These are phyloP conservation scores for Sphinx pinastri DNA, from an alignment of 2,888 invertebrate genomes.

Conservation along the genomic window DNA sequence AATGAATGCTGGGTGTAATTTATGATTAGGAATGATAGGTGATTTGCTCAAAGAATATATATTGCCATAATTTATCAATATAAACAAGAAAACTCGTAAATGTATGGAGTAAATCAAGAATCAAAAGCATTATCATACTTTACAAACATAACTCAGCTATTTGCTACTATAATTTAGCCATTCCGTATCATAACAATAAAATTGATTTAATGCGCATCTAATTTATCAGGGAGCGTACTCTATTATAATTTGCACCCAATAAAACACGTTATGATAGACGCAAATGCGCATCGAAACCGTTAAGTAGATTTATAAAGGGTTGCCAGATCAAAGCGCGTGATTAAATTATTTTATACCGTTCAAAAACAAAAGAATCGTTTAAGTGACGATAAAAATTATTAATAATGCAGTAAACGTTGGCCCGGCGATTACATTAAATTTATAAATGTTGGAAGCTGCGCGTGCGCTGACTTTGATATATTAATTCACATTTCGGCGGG, in stretches of 20 bases:
- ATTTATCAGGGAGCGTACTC: constrained; percentile 8
- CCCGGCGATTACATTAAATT: constrained; percentile 57
- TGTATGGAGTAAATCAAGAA: no score
- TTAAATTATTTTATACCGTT: constrained; percentile 66
- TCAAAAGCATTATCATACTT: no score
- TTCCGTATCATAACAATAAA: constrained; percentile 7
- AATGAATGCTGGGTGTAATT: background rate
- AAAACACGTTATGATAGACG: constrained; percentile 22
- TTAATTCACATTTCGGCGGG: constrained; percentile 66
- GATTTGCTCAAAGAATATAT: background rate
- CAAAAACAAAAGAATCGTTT: constrained; percentile 74
- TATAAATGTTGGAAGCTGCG: constrained; percentile 40
- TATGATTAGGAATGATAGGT: background rate
- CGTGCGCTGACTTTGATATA: constrained; percentile 63
- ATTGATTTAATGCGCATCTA: constrained; percentile 11
- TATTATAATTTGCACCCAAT: constrained; percentile 15
- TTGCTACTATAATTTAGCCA: background rate
- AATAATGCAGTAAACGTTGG: constrained; percentile 69
- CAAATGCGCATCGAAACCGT: constrained; percentile 21
- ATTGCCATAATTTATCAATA: background rate
- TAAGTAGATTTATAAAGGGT: constrained; percentile 27
- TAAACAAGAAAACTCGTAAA: background rate
- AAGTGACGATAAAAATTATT: constrained; percentile 73
- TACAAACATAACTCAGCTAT: background rate
- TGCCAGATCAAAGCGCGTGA: constrained; percentile 54